phyloP scores from a whole-genome alignment of 2,888 invertebrate species.

The Gerris lacustris region DNA sequence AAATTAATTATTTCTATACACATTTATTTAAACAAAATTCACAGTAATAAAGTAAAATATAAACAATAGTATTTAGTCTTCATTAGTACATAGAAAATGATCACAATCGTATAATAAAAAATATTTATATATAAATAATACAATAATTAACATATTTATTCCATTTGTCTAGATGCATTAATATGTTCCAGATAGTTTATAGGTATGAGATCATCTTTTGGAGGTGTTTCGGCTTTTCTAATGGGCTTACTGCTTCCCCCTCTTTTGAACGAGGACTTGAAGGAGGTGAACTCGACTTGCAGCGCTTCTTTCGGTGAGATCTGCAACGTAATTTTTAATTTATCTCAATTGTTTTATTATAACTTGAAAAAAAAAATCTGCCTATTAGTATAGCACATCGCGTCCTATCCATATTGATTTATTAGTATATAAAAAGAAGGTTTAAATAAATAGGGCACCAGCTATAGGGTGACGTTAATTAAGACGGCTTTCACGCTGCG shows the following conservation, averaged over 20 bases:
- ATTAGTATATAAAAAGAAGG: too few species aligned
- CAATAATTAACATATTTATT: neutral
- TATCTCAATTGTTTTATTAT: too few species aligned
- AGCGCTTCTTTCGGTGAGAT: constrained; percentile 34
- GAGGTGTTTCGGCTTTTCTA: neutral
- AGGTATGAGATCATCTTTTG: neutral
- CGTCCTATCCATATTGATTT: too few species aligned
- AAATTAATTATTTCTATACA: too few species aligned
- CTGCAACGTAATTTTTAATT: constrained; percentile 27
- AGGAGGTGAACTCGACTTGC: constrained; percentile 36
- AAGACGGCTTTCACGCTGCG: too few species aligned
- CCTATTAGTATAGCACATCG: too few species aligned
- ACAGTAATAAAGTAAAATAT: too few species aligned
- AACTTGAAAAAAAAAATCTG: too few species aligned
- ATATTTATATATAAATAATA: neutral
- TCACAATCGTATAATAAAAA: neutral
- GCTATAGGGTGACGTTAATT: too few species aligned
- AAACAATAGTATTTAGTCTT: too few species aligned
- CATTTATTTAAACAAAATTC: too few species aligned
- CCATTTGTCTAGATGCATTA: neutral
- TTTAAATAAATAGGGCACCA: too few species aligned
- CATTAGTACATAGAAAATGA: neutral
- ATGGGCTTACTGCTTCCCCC: neutral
- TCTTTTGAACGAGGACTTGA: constrained; percentile 35
- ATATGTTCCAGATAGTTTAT: neutral